Evolutionary conservation across 2,797 vertebrate species (phyloP).

Genomic region (Cossypha polioptera): DNA sequence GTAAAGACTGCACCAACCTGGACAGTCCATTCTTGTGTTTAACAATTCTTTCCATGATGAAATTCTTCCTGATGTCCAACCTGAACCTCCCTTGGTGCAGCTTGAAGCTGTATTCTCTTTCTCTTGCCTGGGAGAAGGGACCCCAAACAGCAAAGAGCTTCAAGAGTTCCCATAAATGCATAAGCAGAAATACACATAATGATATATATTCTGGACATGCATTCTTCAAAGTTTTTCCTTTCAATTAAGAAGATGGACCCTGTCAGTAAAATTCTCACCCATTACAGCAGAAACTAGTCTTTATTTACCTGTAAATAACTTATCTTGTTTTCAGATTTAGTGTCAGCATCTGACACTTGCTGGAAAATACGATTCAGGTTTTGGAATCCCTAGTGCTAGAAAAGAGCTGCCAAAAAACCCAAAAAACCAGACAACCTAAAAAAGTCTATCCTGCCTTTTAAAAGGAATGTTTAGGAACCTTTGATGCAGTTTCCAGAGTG

Average conservation of each 20-base stretch:
- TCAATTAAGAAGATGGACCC: not conserved
- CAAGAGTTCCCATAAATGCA: not conserved
- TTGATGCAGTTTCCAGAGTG: not conserved
- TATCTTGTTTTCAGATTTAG: not conserved
- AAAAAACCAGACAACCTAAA: not conserved
- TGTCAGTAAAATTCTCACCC: not conserved
- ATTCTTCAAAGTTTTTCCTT: not conserved
- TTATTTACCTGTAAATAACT: not conserved
- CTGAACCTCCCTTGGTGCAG: not conserved
- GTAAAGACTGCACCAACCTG: not conserved
- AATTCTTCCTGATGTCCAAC: not conserved
- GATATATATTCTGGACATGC: not conserved
- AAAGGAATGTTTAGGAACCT: not conserved
- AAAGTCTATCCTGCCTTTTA: not conserved
- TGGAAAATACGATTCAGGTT: not conserved
- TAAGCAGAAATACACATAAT: not conserved
- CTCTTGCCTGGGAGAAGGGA: not conserved
- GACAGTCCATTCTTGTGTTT: not conserved
- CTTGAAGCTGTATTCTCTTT: not conserved
- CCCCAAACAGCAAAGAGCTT: not conserved
- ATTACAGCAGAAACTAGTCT: not conserved
- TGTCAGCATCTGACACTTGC: not conserved
- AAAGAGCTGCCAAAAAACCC: not conserved
- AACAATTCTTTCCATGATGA: not conserved
- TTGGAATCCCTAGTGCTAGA: not conserved